phyloP scores from a whole-genome alignment of 2,797 vertebrate species.

The Enteromius unitaeniatus region DNA sequence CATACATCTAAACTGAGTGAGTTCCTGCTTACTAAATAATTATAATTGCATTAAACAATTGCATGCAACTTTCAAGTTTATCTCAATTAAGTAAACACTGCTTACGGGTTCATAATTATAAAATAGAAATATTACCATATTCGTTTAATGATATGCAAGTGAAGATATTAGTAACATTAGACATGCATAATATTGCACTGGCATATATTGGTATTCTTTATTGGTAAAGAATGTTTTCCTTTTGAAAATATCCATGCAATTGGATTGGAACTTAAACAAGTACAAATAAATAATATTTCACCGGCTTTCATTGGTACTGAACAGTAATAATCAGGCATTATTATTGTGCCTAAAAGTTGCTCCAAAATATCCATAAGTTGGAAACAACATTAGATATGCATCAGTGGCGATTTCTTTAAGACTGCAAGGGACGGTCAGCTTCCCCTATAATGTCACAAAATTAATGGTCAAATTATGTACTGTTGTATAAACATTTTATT shows the following conservation, averaged over 20 bases:
- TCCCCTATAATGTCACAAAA: too few relatives aligned
- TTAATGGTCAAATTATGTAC: too few relatives aligned
- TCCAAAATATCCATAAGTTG: not conserved
- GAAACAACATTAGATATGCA: not conserved
- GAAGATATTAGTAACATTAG: too few relatives aligned
- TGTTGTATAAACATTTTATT: too few relatives aligned
- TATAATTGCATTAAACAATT: not conserved
- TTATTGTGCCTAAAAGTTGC: not conserved
- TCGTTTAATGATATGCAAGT: not conserved
- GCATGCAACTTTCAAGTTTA: not conserved
- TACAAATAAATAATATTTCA: not conserved
- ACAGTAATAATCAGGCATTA: not conserved
- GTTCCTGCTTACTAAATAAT: too few relatives aligned
- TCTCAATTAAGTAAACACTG: not conserved
- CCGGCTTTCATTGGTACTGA: not conserved
- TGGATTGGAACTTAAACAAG: not conserved
- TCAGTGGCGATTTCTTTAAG: too few relatives aligned
- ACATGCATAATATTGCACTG: too few relatives aligned
- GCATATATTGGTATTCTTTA: too few relatives aligned
- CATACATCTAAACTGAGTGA: not conserved
- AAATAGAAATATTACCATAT: not conserved
- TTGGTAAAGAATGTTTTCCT: too few relatives aligned
- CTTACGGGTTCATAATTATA: not conserved
- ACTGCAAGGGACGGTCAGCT: too few relatives aligned
- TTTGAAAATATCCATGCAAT: not conserved